Base-by-base conservation (phyloP, 2,113 vertebrate genomes). In the Sebastes schlegelii region DNA sequence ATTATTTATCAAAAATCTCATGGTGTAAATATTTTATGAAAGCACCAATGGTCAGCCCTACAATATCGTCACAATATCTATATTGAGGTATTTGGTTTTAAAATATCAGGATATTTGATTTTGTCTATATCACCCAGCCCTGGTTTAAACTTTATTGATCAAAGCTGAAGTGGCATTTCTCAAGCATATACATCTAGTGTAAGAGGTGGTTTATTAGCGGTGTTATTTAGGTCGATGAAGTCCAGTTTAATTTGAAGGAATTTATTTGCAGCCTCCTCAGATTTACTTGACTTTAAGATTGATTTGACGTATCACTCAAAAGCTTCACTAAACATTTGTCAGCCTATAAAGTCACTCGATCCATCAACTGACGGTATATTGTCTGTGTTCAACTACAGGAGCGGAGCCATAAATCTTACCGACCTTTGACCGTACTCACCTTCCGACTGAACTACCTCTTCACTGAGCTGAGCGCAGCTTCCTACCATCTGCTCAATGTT, bases 371-470 rank as follows among this genome's bases (percentile, higher is more conserved):
- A 82, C 9, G 9, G 42, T 45, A 4, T n/a, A 5, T 23, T 14
- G 3, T 67, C 21, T 60, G 0, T 92, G 84, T 91, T 68, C 52
- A 87, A 63, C 23, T 80, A 6, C 90, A 99, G 98, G 98, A 99
- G 86, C 95, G 98, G 83, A 99, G 98, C 91, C 98, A 99, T 91
- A 99, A 99, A 86, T 99, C 98, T 10, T 99, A 99, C 5, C 94
- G 98, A 60, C 98, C 98, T 1, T 91, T 99, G 83, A 99, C 98
- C 2, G 98, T 99, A 11, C 93, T 99, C 86, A 99, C 98, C 0
- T 99, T 99, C 90, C 96, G 98, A 21, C 92, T 99, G 84, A 99
- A 99, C 95, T 99, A 99, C 92, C 82, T 98, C 80, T 96, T 99
- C 92, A 98, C 96, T 11, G 97, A 99, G 83, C 94, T 99, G 82